phyloP scores from a whole-genome alignment of 2,113 vertebrate species.

The Cyprinodon tularosa region DNA sequence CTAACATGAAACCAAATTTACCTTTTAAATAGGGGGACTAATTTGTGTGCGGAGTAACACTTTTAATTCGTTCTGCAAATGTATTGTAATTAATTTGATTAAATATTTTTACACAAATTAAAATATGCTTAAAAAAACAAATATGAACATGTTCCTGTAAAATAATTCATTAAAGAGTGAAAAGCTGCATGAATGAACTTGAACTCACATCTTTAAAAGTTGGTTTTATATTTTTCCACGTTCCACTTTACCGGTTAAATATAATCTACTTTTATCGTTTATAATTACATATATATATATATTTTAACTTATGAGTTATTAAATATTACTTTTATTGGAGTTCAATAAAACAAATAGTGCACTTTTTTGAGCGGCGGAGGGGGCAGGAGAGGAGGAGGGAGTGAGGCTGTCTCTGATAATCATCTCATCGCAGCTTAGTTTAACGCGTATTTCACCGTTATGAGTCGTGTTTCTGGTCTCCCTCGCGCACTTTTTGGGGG shows the following conservation, averaged over 20 bases:
- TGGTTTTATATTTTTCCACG: neutral
- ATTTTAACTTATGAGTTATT: too few species aligned
- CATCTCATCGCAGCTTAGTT: constrained; percentile 34
- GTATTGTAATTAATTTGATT: neutral
- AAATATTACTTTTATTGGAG: neutral
- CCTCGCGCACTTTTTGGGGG: constrained; percentile 1
- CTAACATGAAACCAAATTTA: neutral
- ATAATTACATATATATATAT: neutral
- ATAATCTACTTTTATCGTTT: neutral
- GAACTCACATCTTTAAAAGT: neutral
- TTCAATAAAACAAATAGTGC: constrained; percentile 38
- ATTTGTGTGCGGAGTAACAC: neutral
- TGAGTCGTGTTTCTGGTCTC: constrained; percentile 15
- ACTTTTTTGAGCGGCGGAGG: constrained; percentile 38
- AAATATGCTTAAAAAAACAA: neutral
- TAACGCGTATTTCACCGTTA: constrained; percentile 36
- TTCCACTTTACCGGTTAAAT: neutral
- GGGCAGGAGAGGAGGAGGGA: constrained; percentile 19
- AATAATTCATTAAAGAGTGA: neutral
- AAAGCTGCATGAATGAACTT: neutral
- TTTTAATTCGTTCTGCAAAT: neutral
- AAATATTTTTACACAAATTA: neutral
- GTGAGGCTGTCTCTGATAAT: constrained; percentile 50
- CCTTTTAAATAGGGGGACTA: neutral
- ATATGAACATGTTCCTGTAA: neutral